A percentile compares a stretch with the other conserved stretches of the same genome.
Evolutionary conservation across 35 echinoderm and acorn worm species (phyloP).

Genomic region (Strongylocentrotus purpuratus): DNA sequence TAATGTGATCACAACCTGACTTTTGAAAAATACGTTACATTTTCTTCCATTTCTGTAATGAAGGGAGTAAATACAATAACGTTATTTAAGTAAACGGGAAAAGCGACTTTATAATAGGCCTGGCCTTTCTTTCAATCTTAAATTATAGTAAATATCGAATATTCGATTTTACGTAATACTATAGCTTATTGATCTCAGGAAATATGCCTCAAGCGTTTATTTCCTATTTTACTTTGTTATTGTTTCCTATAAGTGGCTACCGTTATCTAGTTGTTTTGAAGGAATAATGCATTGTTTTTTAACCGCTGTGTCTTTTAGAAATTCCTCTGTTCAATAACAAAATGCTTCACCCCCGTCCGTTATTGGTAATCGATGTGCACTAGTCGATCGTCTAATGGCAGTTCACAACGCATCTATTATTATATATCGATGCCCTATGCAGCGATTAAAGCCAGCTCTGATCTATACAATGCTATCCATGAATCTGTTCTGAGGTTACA

Average conservation of each 20-base stretch:
- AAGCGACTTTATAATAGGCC: too few species aligned
- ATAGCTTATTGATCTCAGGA: not conserved
- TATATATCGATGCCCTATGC: not conserved
- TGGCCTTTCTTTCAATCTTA: not conserved
- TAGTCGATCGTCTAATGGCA: not conserved
- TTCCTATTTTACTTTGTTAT: not conserved
- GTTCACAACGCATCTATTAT: not conserved
- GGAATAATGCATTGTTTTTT: not conserved
- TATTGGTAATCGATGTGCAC: not conserved
- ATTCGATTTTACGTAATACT: not conserved
- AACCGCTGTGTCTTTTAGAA: not conserved
- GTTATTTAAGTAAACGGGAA: too few species aligned
- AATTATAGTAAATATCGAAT: not conserved
- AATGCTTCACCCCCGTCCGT: not conserved
- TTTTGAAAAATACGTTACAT: too few species aligned
- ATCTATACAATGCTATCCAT: too few species aligned
- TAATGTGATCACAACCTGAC: too few species aligned
- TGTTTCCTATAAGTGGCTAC: not conserved
- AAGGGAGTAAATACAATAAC: too few species aligned
- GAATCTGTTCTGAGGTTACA: too few species aligned
- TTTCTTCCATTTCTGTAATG: too few species aligned
- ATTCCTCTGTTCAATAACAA: not conserved
- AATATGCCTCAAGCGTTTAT: not conserved
- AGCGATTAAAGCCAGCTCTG: not conserved
- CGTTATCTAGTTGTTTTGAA: not conserved